A percentile compares a stretch with the other conserved stretches of the same genome.
phyloP scores from a whole-genome alignment of 1,140 invertebrate genomes.

The Pogonognathellus flavescens region DNA sequence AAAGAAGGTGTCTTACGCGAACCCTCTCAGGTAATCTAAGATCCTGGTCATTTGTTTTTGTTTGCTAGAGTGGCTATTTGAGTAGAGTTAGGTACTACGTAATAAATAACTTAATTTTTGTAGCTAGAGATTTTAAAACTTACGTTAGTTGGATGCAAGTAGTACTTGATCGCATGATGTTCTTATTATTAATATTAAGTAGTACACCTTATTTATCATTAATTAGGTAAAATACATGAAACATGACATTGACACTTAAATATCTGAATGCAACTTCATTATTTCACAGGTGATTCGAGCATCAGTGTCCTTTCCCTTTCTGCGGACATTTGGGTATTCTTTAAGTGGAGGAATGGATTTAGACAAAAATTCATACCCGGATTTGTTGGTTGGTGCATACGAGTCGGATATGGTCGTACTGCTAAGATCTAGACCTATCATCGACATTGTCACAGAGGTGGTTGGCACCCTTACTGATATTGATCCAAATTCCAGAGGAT shows the following conservation, averaged over 20 bases:
- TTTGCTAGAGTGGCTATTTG: not conserved
- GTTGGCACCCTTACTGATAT: conserved; percentile 79
- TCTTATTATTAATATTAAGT: too few relatives aligned
- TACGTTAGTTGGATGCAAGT: too few relatives aligned
- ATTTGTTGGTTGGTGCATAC: conserved; percentile 90
- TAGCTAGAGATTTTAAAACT: too few relatives aligned
- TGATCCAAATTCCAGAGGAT: conserved; percentile 83
- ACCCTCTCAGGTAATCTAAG: conserved; percentile 80
- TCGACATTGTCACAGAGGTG: conserved; percentile 80
- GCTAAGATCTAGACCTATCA: conserved; percentile 85
- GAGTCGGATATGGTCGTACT: conserved; percentile 82
- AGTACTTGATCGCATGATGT: too few relatives aligned
- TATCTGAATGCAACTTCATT: too few relatives aligned
- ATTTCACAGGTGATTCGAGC: conserved; percentile 73
- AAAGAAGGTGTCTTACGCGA: conserved; percentile 79
- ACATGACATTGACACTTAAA: too few relatives aligned
- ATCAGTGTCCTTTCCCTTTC: conserved; percentile 71
- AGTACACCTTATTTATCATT: too few relatives aligned
- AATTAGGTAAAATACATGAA: too few relatives aligned
- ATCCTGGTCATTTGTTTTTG: too few relatives aligned
- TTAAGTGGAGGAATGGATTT: conserved; percentile 90
- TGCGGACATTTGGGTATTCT: conserved; percentile 89
- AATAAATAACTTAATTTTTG: not conserved
- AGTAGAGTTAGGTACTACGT: not conserved
- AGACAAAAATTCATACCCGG: conserved; percentile 92